Percentiles rank a stretch among this genome's conserved stretches.
Evolutionary conservation across 2,797 vertebrate species (phyloP).

Genomic region (Lindbergichthys nudifrons): DNA sequence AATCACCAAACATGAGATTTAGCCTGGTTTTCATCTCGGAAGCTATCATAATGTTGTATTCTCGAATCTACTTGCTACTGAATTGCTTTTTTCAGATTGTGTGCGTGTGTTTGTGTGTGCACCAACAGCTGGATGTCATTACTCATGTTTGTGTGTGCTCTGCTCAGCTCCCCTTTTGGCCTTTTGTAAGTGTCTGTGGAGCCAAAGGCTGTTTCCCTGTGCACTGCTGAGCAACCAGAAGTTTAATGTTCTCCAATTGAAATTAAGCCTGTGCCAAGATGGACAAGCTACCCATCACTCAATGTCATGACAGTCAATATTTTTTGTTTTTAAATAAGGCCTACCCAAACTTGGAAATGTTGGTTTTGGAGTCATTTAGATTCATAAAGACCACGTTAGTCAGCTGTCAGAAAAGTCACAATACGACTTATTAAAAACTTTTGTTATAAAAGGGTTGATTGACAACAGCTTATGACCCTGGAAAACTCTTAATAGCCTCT

Average conservation of each 20-base stretch:
- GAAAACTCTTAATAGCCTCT: neutral
- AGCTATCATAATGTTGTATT: constrained; percentile 23
- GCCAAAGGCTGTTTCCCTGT: constrained; percentile 59
- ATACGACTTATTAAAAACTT: neutral
- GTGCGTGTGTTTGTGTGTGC: constrained; percentile 7
- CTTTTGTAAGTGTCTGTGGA: constrained; percentile 67
- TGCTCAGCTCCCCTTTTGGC: constrained; percentile 65
- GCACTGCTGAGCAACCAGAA: constrained; percentile 66
- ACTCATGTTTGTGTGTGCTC: constrained; percentile 64
- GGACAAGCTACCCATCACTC: constrained; percentile 54
- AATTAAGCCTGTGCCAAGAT: constrained; percentile 47
- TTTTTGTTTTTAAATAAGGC: neutral
- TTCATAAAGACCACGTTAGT: neutral
- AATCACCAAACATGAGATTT: neutral
- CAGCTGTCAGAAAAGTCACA: constrained; percentile 19
- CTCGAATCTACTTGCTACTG: constrained; percentile 32
- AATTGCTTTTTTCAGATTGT: constrained; percentile 15
- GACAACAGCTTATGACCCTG: neutral
- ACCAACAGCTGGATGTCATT: constrained; percentile 79
- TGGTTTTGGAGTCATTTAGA: constrained; percentile 22
- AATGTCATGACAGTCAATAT: constrained; percentile 29
- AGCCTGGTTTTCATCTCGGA: constrained; percentile 18
- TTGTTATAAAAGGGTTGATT: neutral
- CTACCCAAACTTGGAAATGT: neutral
- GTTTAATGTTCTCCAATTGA: constrained; percentile 63